Conservation (phyloP, 2,797 vertebrate genomes). For the Urophycis tenuis region DNA sequence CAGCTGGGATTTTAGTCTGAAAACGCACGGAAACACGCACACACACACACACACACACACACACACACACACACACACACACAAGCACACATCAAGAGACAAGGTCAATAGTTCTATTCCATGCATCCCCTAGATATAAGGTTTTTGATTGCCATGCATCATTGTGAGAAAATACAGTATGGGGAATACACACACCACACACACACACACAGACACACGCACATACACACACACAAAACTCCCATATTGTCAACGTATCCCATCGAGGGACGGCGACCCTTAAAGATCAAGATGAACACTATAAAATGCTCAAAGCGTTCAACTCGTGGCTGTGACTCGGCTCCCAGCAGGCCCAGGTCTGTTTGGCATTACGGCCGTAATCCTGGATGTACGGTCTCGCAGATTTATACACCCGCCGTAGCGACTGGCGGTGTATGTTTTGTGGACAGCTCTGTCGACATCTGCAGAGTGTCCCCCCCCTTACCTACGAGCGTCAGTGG, state of each 20-base stretch:
- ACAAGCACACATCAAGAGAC: conserved; percentile 16
- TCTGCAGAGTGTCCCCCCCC: conserved; percentile 48
- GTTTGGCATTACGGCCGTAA: conserved; percentile 19
- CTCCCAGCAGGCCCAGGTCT: conserved; percentile 13
- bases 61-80: conserved; percentile 22
- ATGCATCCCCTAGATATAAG: conserved; percentile 58
- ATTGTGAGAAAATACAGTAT: conserved; percentile 34
- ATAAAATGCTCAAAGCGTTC: neutral
- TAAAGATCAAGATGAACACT: neutral
- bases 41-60: conserved; percentile 22
- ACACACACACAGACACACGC: conserved; percentile 10
- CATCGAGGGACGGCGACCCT: neutral
- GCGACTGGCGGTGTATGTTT: neutral
- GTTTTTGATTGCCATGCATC: conserved; percentile 24
- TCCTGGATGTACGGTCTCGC: conserved; percentile 1
- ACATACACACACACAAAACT: conserved; percentile 8
- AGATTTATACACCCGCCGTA: conserved; percentile 9
- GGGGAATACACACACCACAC: conserved; percentile 14
- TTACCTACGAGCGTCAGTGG: conserved; percentile 33
- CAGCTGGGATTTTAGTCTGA: conserved; percentile 47
- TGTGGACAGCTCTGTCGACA: conserved; percentile 33
- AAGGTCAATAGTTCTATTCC: conserved; percentile 44
- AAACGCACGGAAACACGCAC: conserved; percentile 7
- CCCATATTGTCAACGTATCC: neutral
- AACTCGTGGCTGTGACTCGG: conserved; percentile 20